Conservation (phyloP, 2,797 vertebrate genomes). For the Pyrocephalus nanus region DNA sequence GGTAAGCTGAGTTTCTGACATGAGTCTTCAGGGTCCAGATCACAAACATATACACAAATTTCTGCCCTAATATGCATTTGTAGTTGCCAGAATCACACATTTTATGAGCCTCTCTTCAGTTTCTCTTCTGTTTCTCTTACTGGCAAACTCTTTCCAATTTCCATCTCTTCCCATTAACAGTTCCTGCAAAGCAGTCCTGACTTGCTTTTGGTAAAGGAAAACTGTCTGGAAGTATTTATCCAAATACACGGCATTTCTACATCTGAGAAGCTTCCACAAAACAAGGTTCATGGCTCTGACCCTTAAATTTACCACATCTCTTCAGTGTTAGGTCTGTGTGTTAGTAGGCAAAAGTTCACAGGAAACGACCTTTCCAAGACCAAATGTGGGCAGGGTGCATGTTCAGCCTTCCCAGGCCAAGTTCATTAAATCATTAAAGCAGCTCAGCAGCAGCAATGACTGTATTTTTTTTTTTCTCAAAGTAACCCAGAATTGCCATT, state of each 20-base stretch:
- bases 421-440: not conserved
- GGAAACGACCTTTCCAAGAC: not conserved
- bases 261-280: not conserved
- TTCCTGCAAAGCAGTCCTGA: not conserved
- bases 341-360: not conserved
- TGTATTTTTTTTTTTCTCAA: not conserved
- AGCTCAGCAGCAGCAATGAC: not conserved
- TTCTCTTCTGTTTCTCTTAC: not conserved
- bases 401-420: not conserved
- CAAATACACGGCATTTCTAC: not conserved
- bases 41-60: not conserved
- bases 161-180: not conserved
- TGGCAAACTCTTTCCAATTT: not conserved
- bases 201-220: not conserved
- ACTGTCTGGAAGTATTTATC: not conserved
- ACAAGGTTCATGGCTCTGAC: not conserved
- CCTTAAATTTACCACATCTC: not conserved
- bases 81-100: not conserved
- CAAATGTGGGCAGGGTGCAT: accelerated
- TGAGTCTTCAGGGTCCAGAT: not conserved
- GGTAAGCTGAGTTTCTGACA: not conserved
- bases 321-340: not conserved
- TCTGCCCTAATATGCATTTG: not conserved
- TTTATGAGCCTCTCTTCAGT: not conserved
- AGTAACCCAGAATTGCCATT: not conserved